phyloP scores from a whole-genome alignment of 1,140 invertebrate genomes.

The Neodiprion fabricii region DNA sequence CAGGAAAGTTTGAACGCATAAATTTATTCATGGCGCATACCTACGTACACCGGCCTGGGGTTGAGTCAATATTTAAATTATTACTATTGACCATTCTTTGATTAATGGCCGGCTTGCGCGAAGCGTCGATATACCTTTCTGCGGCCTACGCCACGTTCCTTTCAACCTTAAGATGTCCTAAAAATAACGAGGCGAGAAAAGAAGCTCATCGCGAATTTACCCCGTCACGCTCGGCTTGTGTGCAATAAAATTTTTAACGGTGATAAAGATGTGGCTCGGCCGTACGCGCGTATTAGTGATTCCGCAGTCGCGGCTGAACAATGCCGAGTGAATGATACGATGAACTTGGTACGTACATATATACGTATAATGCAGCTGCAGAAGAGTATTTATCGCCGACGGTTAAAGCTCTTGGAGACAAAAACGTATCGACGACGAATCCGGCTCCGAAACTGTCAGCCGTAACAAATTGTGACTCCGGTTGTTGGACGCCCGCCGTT shows the following conservation, averaged over 20 bases:
- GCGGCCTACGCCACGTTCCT: too few species aligned
- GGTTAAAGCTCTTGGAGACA: constrained; percentile 22
- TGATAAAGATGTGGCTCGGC: too few species aligned
- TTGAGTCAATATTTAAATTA: constrained; percentile 54
- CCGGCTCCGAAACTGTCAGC: constrained; percentile 46
- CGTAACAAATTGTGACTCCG: constrained; percentile 58
- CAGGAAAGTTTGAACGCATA: constrained; percentile 25
- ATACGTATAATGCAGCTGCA: neutral
- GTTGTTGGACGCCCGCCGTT: constrained; percentile 47
- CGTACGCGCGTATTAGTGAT: too few species aligned
- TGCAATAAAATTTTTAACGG: too few species aligned
- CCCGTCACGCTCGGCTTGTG: too few species aligned
- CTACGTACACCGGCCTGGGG: constrained; percentile 23
- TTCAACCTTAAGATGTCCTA: too few species aligned
- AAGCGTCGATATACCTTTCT: neutral
- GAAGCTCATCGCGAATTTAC: too few species aligned
- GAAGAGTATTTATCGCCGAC: neutral
- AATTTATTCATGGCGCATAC: constrained; percentile 43
- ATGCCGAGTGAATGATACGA: too few species aligned
- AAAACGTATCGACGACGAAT: constrained; percentile 34
- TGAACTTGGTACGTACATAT: too few species aligned
- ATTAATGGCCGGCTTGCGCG: constrained; percentile 30
- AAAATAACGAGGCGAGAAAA: too few species aligned
- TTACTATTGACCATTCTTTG: constrained; percentile 34
- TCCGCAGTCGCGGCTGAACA: too few species aligned